Evolutionary conservation across 2,113 vertebrate species (phyloP).

Genomic region (Coregonus clupeaformis): DNA sequence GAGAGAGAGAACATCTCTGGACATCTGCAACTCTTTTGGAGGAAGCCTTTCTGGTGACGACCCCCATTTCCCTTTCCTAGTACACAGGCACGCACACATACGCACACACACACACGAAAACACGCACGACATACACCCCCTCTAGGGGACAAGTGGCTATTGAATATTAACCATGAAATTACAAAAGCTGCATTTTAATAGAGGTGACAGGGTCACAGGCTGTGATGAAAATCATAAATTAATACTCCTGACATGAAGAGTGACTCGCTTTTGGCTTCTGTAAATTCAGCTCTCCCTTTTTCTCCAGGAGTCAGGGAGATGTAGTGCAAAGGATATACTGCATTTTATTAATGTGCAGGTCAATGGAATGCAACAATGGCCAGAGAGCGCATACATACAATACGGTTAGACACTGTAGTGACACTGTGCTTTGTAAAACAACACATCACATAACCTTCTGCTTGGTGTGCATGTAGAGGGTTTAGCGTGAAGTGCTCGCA

Average conservation of each 20-base stretch:
- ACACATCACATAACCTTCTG: conserved; percentile 50
- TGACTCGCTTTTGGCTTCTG: conserved; percentile 67
- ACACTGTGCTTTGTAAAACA: conserved; percentile 36
- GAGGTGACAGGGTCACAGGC: conserved; percentile 77
- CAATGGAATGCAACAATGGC: conserved; percentile 62
- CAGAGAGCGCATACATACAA: conserved; percentile 40
- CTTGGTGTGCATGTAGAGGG: conserved; percentile 27
- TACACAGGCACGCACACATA: conserved; percentile 10
- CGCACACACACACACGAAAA: conserved; percentile 9
- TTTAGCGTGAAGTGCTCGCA: conserved; percentile 12
- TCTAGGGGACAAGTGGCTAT: conserved; percentile 76
- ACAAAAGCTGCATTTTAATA: conserved; percentile 82
- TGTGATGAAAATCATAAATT: conserved; percentile 81
- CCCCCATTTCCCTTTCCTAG: conserved; percentile 33
- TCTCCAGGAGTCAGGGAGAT: conserved; percentile 63
- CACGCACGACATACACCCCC: conserved; percentile 37
- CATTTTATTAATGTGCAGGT: conserved; percentile 77
- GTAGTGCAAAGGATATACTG: conserved; percentile 61
- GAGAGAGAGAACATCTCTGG: conserved; percentile 44
- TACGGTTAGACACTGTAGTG: background rate
- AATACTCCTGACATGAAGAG: conserved; percentile 78
- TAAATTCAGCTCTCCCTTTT: conserved; percentile 51
- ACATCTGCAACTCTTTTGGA: conserved; percentile 70
- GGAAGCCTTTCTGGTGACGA: conserved; percentile 21
- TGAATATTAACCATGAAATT: conserved; percentile 85